Base-by-base conservation (phyloP, 1,140 invertebrate species). In the Drosophila eugracilis region DNA sequence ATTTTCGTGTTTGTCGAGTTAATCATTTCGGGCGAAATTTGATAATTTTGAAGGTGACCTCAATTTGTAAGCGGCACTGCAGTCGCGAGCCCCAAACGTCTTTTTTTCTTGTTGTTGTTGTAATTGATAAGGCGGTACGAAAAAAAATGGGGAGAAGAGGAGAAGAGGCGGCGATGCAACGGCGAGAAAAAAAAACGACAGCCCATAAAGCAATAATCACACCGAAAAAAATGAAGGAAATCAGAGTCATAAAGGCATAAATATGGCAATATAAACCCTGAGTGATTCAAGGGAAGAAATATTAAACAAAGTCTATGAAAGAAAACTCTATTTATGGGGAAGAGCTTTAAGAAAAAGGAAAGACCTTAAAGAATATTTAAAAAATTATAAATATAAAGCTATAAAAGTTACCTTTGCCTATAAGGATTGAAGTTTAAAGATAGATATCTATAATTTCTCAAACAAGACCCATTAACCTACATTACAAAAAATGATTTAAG, bases 1-100 rank as follows among this genome's bases (percentile, higher is more conserved):
- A 63, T 65, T 83, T 75, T 73, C 57, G 60, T 88, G 75, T 88
- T 88, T 78, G 83, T 41, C 70, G 83, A 81, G 83, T 86, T 86
- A 86, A 86, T 86, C 83, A 86, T 86, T 86, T 86, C 83, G 83
- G 83, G 58, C 50, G 83, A 86, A 86, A 88, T 88, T 86, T 86
- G 83, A 86, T 86, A 86, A 86, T 86, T 67, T 80, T 88, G 83
- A 86, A 86, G 83, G 83, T 86, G 83, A 86, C 83, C 83, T 58
- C 78, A 70, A 83, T 88, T 75, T 57, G 62, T 63, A 59, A 69
- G 53, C 73, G 73, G 42, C 69, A 30, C 55, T 73, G 66, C 60
- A 66, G 45, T 60, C 37, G 75, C 59, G 69, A 65, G 26, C 32
- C 50, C 75, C 54, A 60, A 62, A 73, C n/a, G 54, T 76, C 58